phyloP scores from a whole-genome alignment of 2,888 invertebrate species.

The Galerucella nymphaeae region DNA sequence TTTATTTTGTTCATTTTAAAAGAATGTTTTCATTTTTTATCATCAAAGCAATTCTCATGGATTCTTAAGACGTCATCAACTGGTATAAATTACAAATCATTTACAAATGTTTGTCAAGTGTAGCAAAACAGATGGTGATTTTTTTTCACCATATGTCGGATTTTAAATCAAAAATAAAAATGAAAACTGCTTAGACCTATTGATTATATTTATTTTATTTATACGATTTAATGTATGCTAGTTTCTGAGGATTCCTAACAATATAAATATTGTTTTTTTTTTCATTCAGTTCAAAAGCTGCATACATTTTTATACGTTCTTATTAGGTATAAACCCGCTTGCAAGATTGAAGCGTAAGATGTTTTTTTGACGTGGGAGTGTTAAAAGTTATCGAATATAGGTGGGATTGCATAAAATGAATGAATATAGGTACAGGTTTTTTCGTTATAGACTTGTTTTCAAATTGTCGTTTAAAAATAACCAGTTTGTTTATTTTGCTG shows the following conservation, averaged over 20 bases:
- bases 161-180: neutral
- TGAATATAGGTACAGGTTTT: constrained; percentile 17
- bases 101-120: neutral
- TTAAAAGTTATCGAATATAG: constrained; percentile 12
- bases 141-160: neutral
- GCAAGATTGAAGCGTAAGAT: constrained; percentile 7
- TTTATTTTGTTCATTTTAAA: neutral
- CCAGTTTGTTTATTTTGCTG: neutral
- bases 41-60: constrained; percentile 3
- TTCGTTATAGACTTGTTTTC: constrained; percentile 22
- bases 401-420: constrained; percentile 19
- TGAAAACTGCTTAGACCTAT: neutral
- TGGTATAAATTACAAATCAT: neutral
- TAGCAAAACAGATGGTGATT: neutral
- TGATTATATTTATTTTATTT: neutral
- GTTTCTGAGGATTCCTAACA: too few species aligned
- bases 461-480: constrained; percentile 19
- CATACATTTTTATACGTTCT: too few species aligned
- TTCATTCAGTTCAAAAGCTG: too few species aligned
- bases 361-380: constrained; percentile 16
- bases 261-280: too few species aligned
- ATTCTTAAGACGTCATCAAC: neutral
- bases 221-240: too few species aligned
- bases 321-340: neutral
- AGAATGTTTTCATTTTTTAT: neutral